Base-by-base conservation (phyloP, 2,113 vertebrate species). In the Morone chrysops region DNA sequence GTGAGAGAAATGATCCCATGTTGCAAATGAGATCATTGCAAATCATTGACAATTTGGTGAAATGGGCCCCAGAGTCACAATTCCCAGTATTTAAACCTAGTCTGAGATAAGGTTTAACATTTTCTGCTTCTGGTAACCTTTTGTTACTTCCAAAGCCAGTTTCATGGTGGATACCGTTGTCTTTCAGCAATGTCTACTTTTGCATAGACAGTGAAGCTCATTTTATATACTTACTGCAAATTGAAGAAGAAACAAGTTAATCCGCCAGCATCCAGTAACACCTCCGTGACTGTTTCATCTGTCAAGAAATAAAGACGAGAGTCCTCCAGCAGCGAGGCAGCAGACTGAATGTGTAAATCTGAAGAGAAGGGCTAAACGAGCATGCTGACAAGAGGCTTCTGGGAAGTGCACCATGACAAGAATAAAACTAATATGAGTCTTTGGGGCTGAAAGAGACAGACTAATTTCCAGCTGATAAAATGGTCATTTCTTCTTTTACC, bases 401-500 rank as follows among this genome's bases (percentile, higher is more conserved):
- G 70, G 80, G 68, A 79, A 75, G 76, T 65, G 83, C 68, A 36
- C 9, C 8, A 38, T 75, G 54, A 69, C 67, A 51, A 70, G 50
- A 69, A 59, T 82, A 72, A 81, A 89, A 80, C 31, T 45, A 70
- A 85, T 63, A 75, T 45, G 81, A 84, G 81, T 81, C 75, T 82
- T 74, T 38, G 51, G 83, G 76, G 74, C 86, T 20, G 54, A 61
- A 18, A 80, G 72, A 76, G 54, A 81, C 56, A 50, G 75, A 74
- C 60, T 81, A 20, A 73, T 87, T 91, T 88, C 69, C 86, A 81
- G 73, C 76, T 81, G 85, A 92, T 86, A 43, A 92, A 92, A 87
- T 13, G 63, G 62, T 68, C 72, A 43, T 87, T 82, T 50, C 71
- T 48, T 6, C 41, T 76, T 53, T 40, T 22, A 25, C 63, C 66